These are phyloP conservation scores for Cryptocephalus moraei DNA, from an alignment of 2,888 invertebrate genomes.

Conservation along the genomic window DNA sequence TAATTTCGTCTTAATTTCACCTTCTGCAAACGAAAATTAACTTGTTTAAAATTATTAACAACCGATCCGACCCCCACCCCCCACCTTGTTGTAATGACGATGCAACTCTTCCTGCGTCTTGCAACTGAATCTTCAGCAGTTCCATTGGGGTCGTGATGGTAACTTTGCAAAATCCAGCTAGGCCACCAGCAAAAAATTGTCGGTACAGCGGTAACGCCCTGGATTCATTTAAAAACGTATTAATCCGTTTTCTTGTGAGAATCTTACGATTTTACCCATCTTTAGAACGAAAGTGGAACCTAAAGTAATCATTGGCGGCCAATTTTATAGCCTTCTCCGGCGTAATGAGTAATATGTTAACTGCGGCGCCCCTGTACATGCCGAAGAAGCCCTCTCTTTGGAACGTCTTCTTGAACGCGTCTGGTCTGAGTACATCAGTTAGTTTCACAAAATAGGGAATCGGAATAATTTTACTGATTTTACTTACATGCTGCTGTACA, in stretches of 20 bases:
- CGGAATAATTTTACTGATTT: constrained; percentile 34
- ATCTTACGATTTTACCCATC: constrained; percentile 52
- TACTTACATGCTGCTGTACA: constrained; percentile 88
- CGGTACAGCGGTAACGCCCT: constrained; percentile 43
- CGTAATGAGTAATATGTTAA: constrained; percentile 93
- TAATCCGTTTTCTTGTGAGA: neutral
- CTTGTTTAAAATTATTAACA: neutral
- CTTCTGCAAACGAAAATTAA: neutral
- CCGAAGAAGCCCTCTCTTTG: constrained; percentile 90
- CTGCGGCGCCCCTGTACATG: constrained; percentile 95
- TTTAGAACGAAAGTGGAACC: constrained; percentile 66
- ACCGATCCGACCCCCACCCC: neutral
- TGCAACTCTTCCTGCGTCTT: constrained; percentile 86
- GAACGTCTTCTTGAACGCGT: constrained; percentile 92
- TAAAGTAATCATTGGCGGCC: constrained; percentile 94
- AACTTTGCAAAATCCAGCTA: constrained; percentile 94
- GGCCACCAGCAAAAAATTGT: constrained; percentile 89
- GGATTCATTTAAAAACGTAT: constrained; percentile 5
- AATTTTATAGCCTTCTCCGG: constrained; percentile 99
- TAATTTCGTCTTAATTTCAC: no score
- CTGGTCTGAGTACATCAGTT: constrained; percentile 54
- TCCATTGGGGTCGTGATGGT: constrained; percentile 98
- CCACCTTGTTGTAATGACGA: constrained; percentile 36
- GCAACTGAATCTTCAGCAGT: constrained; percentile 95
- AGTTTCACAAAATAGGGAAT: neutral